Conservation (phyloP, 2,797 vertebrate genomes). For the Sternarchorhynchus goeldii region DNA sequence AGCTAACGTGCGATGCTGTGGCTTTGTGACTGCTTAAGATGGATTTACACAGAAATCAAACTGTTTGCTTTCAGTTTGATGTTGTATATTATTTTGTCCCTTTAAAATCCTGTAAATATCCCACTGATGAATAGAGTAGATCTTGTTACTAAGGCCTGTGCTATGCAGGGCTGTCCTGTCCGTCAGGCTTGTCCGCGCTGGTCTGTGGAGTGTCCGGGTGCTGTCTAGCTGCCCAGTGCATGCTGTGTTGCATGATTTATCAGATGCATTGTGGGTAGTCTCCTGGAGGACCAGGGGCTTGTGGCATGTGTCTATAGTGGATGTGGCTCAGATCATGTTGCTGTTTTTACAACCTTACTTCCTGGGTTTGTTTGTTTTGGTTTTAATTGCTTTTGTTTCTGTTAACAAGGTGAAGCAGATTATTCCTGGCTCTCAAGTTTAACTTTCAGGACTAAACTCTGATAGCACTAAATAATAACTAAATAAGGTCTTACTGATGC, state of each 20-base stretch:
- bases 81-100: background rate
- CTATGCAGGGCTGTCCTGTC: slow-evolving; percentile 67
- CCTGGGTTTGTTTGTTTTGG: slow-evolving; percentile 41
- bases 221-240: slow-evolving; percentile 88
- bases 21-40: slow-evolving; percentile 27
- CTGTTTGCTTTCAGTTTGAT: background rate
- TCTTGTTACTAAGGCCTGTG: slow-evolving; percentile 43
- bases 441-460: slow-evolving; percentile 15
- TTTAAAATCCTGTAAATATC: background rate
- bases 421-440: background rate
- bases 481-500: background rate
- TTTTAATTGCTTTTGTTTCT: slow-evolving; percentile 25
- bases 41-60: background rate
- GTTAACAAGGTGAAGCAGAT: slow-evolving; percentile 38
- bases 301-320: slow-evolving; percentile 82
- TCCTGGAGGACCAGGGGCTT: slow-evolving; percentile 81
- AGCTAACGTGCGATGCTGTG: background rate
- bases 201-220: slow-evolving; percentile 82
- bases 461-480: background rate
- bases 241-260: slow-evolving; percentile 92
- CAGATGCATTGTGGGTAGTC: slow-evolving; percentile 85
- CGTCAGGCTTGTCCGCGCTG: slow-evolving; percentile 29
- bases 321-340: slow-evolving; percentile 66
- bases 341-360: slow-evolving; percentile 52
- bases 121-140: background rate